Evolutionary conservation across 1,140 invertebrate genomes (phyloP).

Genomic region (Bombus breviceps): DNA sequence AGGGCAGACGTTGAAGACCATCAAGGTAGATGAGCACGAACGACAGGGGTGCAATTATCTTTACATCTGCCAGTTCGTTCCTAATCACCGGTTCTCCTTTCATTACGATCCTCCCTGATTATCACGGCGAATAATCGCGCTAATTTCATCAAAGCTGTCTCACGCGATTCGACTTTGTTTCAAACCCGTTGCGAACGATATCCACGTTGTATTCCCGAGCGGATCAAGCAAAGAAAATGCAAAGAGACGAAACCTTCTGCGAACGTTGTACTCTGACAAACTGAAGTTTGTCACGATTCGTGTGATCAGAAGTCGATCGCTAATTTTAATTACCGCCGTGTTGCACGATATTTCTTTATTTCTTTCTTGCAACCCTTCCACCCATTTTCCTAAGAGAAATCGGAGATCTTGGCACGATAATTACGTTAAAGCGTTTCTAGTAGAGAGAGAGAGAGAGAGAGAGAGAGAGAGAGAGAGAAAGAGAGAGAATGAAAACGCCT

Average conservation of each 20-base stretch:
- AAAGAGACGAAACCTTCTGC: not conserved
- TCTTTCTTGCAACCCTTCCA: no score
- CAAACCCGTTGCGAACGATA: not conserved
- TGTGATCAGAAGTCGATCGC: not conserved
- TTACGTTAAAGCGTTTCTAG: not conserved
- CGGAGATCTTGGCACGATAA: not conserved
- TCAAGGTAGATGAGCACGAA: not conserved
- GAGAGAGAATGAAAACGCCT: not conserved
- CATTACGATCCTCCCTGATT: not conserved
- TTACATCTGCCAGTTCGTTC: not conserved
- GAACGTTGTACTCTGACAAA: not conserved
- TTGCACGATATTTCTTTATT: slow-evolving; percentile 3
- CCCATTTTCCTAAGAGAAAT: not conserved
- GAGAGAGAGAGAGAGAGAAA: not conserved
- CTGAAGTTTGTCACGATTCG: not conserved
- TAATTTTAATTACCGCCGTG: slow-evolving; percentile 12
- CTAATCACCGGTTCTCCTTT: slow-evolving; percentile 9
- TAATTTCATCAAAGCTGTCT: slow-evolving; percentile 1
- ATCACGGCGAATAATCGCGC: slow-evolving; percentile 8
- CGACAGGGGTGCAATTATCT: not conserved
- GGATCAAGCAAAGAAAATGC: not conserved
- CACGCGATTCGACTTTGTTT: slow-evolving; percentile 4
- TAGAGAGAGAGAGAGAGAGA: not conserved
- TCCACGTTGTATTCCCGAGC: no score
- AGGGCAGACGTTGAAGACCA: not conserved